Evolutionary conservation across 2,113 vertebrate genomes (phyloP), one percentile per base, ranked within the genome.

Genomic region (Triplophysa siluroides): DNA sequence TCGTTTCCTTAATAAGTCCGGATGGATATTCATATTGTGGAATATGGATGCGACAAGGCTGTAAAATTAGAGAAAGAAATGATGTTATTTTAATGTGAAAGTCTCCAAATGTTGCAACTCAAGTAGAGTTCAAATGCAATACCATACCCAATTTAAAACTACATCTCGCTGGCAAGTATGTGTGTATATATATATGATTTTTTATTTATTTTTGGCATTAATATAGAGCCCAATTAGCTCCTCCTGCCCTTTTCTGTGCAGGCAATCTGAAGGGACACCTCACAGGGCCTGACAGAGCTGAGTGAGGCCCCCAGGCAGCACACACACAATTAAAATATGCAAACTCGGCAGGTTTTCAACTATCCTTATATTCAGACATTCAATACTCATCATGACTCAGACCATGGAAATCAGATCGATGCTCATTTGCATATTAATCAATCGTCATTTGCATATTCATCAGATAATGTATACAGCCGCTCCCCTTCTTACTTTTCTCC

Each of bases 221-320:
- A 81, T 81, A 52, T 47, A 70, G 68, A 74, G 58, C 45, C 69
- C 79, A 81, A 84, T 84, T 84, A 81, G 79, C 75, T 73, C 73
- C 65, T 21, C 61, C 8, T n/a, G 61, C n/a, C 69, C 21, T 74
- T 81, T 84, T 81, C 75, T 81, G 83, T 47, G 69, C 76, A 75
- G 83, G 83, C 79, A 78, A 78, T 84, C 56, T 78, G 41, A 33
- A 18, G 64, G 76, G 83, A 84, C 69, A 81, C 75, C 79, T 84
- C 69, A 75, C 69, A 81, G 79, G 75, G 24, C 75, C 79, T 75
- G 56, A 84, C 69, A 67, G 67, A 76, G 79, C 83, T 81, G 79
- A 84, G 64, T 70, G 83, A 78, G 76, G 69, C 75, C 74, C 79
- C 71, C 18, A 73, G 79, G 75, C 75, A 81, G 23, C 54, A 54